Evolutionary conservation across 1,140 invertebrate species (phyloP).

Genomic region (Megalopta genalis): DNA sequence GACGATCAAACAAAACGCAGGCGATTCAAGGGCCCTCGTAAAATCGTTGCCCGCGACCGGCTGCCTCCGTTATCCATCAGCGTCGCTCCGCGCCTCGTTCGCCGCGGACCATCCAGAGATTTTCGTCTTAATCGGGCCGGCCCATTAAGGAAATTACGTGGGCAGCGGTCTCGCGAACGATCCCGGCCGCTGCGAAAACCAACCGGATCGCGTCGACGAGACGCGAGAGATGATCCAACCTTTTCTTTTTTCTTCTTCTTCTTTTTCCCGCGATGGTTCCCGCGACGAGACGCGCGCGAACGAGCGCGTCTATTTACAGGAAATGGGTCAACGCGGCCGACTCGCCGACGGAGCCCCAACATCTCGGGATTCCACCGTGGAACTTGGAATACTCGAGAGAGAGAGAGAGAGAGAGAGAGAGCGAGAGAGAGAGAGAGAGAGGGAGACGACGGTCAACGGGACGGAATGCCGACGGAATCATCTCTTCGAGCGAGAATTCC

Average conservation of each 20-base stretch:
- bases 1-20: conserved; percentile 50
- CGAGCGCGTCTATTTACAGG: conserved; percentile 44
- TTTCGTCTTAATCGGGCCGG: conserved; percentile 34
- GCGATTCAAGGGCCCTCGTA: conserved; percentile 47
- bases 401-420: no score
- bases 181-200: background rate
- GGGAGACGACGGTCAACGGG: no score
- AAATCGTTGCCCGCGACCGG: conserved; percentile 49
- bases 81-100: conserved; percentile 2
- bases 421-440: no score
- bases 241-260: background rate
- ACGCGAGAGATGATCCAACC: background rate
- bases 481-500: no score
- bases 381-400: background rate
- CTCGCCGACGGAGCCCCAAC: background rate
- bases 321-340: conserved; percentile 39
- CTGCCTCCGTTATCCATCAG: conserved; percentile 51
- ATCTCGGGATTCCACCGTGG: background rate
- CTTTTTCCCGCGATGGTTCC: background rate
- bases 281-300: background rate
- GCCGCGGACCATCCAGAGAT: conserved; percentile 23
- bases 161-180: conserved; percentile 7
- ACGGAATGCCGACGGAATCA: no score
- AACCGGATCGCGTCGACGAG: background rate
- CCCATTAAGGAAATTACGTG: conserved; percentile 43